A percentile compares a stretch with the other conserved stretches of the same genome.
These are phyloP conservation scores for Cheirogaleus major DNA, from an alignment of 2,797 vertebrate species.

Conservation along the genomic window DNA sequence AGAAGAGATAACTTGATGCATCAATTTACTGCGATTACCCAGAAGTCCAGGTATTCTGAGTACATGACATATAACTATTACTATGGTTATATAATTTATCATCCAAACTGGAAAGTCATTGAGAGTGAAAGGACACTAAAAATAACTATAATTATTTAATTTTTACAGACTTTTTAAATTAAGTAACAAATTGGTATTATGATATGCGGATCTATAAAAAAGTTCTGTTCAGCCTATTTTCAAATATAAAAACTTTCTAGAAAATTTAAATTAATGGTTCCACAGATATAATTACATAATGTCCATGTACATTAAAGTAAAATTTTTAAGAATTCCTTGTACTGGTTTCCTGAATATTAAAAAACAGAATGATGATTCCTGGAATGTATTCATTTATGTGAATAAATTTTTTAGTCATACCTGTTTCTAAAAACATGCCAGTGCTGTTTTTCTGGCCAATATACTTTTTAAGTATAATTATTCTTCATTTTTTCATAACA, in stretches of 20 bases:
- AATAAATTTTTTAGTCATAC: not conserved
- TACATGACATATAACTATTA: not conserved
- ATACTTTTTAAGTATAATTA: not conserved
- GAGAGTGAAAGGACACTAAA: not conserved
- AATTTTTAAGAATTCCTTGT: not conserved
- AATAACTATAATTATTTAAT: not conserved
- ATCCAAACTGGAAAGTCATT: not conserved
- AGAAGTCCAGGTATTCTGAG: not conserved
- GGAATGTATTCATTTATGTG: not conserved
- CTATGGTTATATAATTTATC: not conserved
- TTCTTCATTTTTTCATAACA: constrained; percentile 15
- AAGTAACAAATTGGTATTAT: not conserved
- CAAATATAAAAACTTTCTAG: not conserved
- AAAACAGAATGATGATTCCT: not conserved
- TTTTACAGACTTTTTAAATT: not conserved
- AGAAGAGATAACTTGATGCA: not conserved
- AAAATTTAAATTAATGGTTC: not conserved
- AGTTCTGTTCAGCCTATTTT: not conserved
- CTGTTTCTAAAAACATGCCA: not conserved
- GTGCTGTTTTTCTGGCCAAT: not conserved
- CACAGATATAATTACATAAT: not conserved
- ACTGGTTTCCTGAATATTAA: not conserved
- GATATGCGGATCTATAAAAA: not conserved
- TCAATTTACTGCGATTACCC: not conserved
- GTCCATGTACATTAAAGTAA: not conserved